These are phyloP conservation scores for Orchestia grillus DNA, from an alignment of 1,140 invertebrate genomes.

Conservation along the genomic window DNA sequence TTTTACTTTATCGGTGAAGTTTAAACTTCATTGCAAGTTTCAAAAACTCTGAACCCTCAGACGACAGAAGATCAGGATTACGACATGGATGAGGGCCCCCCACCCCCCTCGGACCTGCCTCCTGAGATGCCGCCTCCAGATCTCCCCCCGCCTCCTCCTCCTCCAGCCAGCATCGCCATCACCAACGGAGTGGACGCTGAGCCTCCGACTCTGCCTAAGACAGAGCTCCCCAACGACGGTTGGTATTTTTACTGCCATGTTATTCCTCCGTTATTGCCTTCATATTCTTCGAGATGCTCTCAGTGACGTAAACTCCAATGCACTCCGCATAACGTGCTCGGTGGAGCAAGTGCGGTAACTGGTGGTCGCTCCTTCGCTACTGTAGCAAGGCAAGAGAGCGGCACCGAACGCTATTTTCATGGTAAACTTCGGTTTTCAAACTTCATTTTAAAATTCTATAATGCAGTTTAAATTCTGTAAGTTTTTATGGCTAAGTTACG, in stretches of 20 bases:
- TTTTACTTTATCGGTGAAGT: neutral
- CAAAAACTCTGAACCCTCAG: neutral
- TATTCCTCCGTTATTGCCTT: too few species aligned
- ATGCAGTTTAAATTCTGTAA: too few species aligned
- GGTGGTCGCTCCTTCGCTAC: too few species aligned
- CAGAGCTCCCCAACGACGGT: neutral
- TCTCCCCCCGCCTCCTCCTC: conserved; percentile 60
- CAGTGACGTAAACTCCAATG: too few species aligned
- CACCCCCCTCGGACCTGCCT: conserved; percentile 5
- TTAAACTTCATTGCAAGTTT: neutral
- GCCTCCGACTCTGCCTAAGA: conserved; percentile 45
- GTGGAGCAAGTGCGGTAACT: too few species aligned
- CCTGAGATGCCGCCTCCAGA: conserved; percentile 50
- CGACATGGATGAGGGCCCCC: conserved; percentile 53
- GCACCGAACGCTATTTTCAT: too few species aligned
- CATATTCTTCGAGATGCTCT: too few species aligned
- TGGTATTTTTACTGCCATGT: neutral
- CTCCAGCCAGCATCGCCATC: conserved; percentile 22
- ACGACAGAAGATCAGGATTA: conserved; percentile 52
- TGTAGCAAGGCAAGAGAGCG: too few species aligned
- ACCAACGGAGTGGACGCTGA: conserved; percentile 50
- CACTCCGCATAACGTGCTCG: too few species aligned
- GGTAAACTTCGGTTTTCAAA: too few species aligned
- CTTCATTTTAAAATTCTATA: too few species aligned
- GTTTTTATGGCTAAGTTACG: too few species aligned